Base-by-base conservation (phyloP, 2,797 vertebrate genomes). In the Anisognathus igniventris region DNA sequence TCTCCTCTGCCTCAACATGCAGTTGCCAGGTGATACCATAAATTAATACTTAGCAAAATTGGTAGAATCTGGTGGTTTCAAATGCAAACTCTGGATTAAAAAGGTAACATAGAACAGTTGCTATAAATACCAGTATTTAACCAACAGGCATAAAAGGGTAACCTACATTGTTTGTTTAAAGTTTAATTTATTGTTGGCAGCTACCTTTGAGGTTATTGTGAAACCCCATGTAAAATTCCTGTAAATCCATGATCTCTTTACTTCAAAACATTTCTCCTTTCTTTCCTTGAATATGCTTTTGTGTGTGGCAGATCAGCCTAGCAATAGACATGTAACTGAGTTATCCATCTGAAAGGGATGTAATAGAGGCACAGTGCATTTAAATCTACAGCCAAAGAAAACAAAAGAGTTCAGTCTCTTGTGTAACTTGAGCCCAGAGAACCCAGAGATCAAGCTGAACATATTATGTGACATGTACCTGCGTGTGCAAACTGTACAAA, bases 21-120 rank as follows among this genome's bases (percentile, higher is more conserved):
- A 58, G 77, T 90, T 87, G 96, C 96, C 97, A 97, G 90, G 95
- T 95, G 96, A 98, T 88, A 97, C 97, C 68, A 93, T 98, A 98
- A 98, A 93, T 94, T 82, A 94, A 54, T 95, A 84, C 88, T 96
- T 94, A 86, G 95, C 86, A 95, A 96, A 96, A 83, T 53, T 96
- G 95, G 97, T 97, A 86, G 96, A 71, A 95, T 97, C 97, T 96
- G 96, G 92, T 95, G 95, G 93, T 97, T 98, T 97, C 98, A 95
- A 76, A 91, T 93, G 88, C 79, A 94, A 88, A 92, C 85, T 77
- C 88, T 85, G 65, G 88, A 82, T 88, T 85, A 86, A 95, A 94
- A 92, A 85, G 85, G 51, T 83, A 70, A 82, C 27, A 57, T 60
- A 74, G 88, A 85, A 77, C 67, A 35, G 74, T 96, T 97, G 92